Evolutionary conservation across 2,113 vertebrate genomes (phyloP).

Genomic region (Eurystomus gularis): DNA sequence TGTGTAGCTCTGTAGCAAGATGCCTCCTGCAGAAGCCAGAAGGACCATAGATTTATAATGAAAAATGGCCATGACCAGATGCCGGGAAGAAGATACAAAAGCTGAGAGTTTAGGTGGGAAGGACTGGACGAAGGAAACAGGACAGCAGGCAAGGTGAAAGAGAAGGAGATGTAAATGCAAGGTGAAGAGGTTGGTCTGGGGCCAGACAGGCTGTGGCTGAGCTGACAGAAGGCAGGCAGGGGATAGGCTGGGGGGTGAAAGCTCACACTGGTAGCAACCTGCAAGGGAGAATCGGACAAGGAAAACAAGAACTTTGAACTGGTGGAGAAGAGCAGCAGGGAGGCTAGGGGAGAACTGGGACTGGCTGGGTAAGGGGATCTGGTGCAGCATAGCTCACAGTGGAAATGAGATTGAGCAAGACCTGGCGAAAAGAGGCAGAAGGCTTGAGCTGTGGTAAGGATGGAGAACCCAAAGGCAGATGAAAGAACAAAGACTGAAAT

Average conservation of each 20-base stretch:
- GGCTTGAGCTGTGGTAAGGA: background rate
- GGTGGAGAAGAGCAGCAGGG: background rate
- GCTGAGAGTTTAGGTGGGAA: background rate
- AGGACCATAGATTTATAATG: background rate
- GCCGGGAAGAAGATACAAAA: background rate
- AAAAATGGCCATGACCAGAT: background rate
- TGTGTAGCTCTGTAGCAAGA: accelerated
- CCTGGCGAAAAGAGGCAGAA: background rate
- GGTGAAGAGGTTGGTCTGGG: background rate
- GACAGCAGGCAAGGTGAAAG: background rate
- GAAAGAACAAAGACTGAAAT: background rate
- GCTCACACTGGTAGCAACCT: background rate
- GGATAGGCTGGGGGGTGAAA: background rate
- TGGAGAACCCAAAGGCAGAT: background rate
- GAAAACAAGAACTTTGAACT: background rate
- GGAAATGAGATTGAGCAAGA: background rate
- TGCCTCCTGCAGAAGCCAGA: background rate
- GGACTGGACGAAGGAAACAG: background rate
- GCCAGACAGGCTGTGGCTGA: background rate
- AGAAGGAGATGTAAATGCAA: background rate
- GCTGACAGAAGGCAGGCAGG: background rate
- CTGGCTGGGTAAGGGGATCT: background rate
- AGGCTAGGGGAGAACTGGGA: background rate
- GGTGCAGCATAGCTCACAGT: background rate
- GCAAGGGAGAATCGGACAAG: background rate